Evolutionary conservation across 1,140 invertebrate genomes (phyloP).

Genomic region (Drosophila novamexicana): DNA sequence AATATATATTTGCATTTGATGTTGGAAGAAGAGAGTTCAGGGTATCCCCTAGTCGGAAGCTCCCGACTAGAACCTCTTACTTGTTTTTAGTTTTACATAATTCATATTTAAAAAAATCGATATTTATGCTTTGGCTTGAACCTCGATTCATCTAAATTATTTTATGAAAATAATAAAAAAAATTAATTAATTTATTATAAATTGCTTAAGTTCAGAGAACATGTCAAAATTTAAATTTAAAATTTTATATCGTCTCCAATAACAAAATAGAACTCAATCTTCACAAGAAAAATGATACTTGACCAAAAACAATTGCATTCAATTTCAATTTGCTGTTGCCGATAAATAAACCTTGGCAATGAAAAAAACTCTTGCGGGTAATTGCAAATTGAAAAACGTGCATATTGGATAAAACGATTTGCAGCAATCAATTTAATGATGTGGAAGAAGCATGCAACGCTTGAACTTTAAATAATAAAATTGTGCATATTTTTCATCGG

Average conservation of each 20-base stretch:
- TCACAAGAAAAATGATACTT: background rate
- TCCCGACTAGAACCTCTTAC: no score
- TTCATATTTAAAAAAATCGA: no score
- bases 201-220: no score
- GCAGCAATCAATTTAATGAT: constrained; percentile 32
- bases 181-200: background rate
- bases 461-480: constrained; percentile 66
- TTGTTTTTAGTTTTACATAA: no score
- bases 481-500: constrained; percentile 50
- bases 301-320: constrained; percentile 36
- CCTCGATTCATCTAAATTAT: no score
- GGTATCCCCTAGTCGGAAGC: no score
- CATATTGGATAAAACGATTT: constrained; percentile 40
- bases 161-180: background rate
- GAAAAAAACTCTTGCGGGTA: constrained; percentile 58
- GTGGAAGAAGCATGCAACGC: constrained; percentile 45
- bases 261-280: background rate
- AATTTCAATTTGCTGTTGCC: constrained; percentile 33
- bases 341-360: constrained; percentile 65
- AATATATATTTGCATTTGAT: no score
- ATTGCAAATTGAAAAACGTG: constrained; percentile 80
- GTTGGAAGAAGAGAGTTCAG: no score
- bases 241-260: background rate
- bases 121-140: no score
- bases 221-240: no score